These are phyloP conservation scores for Thera obeliscata DNA, from an alignment of 2,888 invertebrate genomes.

Conservation along the genomic window DNA sequence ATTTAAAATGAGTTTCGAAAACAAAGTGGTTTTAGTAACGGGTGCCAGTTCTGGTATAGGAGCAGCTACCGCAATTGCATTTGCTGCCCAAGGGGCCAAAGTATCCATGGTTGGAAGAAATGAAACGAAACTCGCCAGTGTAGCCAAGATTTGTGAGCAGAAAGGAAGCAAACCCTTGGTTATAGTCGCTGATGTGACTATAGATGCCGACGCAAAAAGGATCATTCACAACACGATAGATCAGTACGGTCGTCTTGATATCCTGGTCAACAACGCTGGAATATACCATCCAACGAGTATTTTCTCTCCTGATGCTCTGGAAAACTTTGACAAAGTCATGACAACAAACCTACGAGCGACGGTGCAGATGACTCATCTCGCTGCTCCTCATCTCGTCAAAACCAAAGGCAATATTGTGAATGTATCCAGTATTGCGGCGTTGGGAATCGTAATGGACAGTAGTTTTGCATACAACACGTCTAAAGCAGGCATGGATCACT, in stretches of 20 bases:
- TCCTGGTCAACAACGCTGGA: conserved; percentile 42
- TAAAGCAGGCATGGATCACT: conserved; percentile 89
- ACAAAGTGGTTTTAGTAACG: conserved; percentile 77
- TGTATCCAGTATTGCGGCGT: conserved; percentile 36
- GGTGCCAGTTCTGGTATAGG: conserved; percentile 89
- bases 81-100: conserved; percentile 83
- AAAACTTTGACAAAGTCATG: conserved; percentile 33
- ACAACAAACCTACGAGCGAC: conserved; percentile 35
- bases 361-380: conserved; percentile 33
- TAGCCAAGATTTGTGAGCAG: conserved; percentile 58
- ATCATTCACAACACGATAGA: conserved; percentile 36
- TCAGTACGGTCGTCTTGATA: conserved; percentile 35
- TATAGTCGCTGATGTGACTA: conserved; percentile 37
- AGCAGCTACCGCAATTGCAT: conserved; percentile 83
- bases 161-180: conserved; percentile 33
- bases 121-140: conserved; percentile 83
- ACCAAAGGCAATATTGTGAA: conserved; percentile 42
- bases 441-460: conserved; percentile 28
- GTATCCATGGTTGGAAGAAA: conserved; percentile 86
- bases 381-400: conserved; percentile 34
- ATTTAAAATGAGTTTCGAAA: conserved; percentile 26
- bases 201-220: conserved; percentile 32
- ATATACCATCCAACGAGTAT: conserved; percentile 22
- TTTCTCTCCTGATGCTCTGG: conserved; percentile 25
- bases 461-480: conserved; percentile 85